A percentile compares a stretch with the other conserved stretches of the same genome.
These are phyloP conservation scores for Hippoglossus hippoglossus DNA, from an alignment of 2,797 vertebrate genomes.

Conservation along the genomic window DNA sequence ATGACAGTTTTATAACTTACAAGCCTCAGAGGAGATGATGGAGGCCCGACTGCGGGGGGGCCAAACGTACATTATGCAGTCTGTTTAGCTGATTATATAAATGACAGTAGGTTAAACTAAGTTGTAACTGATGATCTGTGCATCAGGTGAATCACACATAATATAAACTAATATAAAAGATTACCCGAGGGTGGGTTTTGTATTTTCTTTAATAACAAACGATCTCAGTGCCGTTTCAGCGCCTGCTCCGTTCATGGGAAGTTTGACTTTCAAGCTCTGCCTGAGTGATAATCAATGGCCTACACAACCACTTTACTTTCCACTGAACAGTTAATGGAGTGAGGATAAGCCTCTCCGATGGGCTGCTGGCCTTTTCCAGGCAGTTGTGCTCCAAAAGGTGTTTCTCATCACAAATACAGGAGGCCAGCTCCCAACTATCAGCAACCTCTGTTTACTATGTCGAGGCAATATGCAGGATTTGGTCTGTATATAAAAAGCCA, in stretches of 20 bases:
- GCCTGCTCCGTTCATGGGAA: conserved; percentile 49
- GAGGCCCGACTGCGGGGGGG: conserved; percentile 20
- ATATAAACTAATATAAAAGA: conserved; percentile 7
- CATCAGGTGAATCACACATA: conserved; percentile 2
- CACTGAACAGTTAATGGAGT: conserved; percentile 75
- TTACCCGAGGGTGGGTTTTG: conserved; percentile 11
- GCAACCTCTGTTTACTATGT: conserved; percentile 3
- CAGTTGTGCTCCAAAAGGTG: conserved; percentile 53
- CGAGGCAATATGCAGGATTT: conserved; percentile 9
- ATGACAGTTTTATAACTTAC: conserved; percentile 19
- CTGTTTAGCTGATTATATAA: conserved; percentile 11
- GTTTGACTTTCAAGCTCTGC: conserved; percentile 60
- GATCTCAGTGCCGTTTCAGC: conserved; percentile 18
- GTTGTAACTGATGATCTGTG: neutral
- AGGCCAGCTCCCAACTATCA: conserved; percentile 39
- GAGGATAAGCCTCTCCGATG: conserved; percentile 68
- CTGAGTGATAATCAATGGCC: conserved; percentile 72
- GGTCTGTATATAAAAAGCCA: conserved; percentile 6
- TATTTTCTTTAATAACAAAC: conserved; percentile 36
- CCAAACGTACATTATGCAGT: conserved; percentile 15
- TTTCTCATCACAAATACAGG: conserved; percentile 45
- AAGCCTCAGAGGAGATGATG: conserved; percentile 17
- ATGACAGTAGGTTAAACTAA: neutral
- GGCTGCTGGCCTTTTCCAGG: conserved; percentile 56
- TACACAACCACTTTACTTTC: conserved; percentile 70